phyloP scores from a whole-genome alignment of 2,113 vertebrate species.

The Oostethus manadensis region DNA sequence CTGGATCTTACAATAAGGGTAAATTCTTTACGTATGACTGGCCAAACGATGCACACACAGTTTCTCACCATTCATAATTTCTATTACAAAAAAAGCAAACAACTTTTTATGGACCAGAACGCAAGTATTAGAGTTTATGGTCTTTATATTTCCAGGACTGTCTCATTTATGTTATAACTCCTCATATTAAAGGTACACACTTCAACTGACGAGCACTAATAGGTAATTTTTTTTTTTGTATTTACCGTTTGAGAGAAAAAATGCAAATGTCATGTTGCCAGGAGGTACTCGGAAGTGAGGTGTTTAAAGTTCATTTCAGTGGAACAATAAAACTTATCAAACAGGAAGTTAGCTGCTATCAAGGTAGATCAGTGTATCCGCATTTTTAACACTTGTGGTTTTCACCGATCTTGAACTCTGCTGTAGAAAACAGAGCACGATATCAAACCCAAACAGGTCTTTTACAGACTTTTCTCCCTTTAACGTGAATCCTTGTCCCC shows the following conservation, averaged over 20 bases:
- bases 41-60: too few relatives aligned
- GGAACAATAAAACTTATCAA: constrained; percentile 2
- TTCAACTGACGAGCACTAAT: neutral
- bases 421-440: too few relatives aligned
- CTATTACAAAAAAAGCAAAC: neutral
- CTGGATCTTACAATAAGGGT: too few relatives aligned
- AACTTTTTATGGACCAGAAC: neutral
- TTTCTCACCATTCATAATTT: neutral
- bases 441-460: too few relatives aligned
- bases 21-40: too few relatives aligned
- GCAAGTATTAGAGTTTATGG: neutral
- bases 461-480: too few relatives aligned
- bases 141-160: neutral
- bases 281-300: neutral
- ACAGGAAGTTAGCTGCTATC: neutral
- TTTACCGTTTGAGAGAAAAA: neutral
- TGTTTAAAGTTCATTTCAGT: neutral
- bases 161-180: neutral
- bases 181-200: neutral
- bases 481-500: neutral
- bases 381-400: too few relatives aligned
- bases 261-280: neutral
- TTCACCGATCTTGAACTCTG: too few relatives aligned
- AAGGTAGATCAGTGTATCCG: too few relatives aligned
- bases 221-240: neutral